A percentile compares a stretch with the other conserved stretches of the same genome.
These are phyloP conservation scores for Dicaeum eximium DNA, from an alignment of 2,113 vertebrate species.

Conservation along the genomic window DNA sequence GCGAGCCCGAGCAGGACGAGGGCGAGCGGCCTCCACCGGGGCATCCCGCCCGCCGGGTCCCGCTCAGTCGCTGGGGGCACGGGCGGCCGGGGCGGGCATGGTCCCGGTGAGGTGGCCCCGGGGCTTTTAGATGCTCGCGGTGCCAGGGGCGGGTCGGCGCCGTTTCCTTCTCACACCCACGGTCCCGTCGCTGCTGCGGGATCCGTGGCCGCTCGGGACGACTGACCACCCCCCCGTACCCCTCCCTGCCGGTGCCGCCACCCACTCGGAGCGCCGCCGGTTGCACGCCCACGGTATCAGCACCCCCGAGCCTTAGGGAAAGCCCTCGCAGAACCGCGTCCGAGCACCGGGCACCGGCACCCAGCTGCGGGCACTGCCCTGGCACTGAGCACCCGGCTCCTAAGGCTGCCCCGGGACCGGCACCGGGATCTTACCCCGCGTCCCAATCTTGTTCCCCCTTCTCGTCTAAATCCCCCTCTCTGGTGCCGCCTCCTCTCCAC, in stretches of 20 bases:
- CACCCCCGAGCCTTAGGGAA: neutral
- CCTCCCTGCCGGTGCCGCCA: neutral
- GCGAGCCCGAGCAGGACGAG: slow-evolving; percentile 71
- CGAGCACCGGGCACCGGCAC: neutral
- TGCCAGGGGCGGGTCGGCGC: neutral
- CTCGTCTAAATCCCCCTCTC: neutral
- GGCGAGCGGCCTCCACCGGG: slow-evolving; percentile 72
- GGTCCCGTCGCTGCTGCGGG: neutral
- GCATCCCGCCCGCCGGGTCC: slow-evolving; percentile 50
- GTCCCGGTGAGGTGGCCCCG: neutral
- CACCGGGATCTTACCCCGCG: neutral
- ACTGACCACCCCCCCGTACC: neutral
- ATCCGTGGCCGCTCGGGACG: neutral
- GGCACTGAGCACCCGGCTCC: neutral
- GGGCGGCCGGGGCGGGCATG: neutral
- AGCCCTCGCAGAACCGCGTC: neutral
- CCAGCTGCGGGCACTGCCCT: neutral
- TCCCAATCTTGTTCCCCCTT: too few relatives aligned
- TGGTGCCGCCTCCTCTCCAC: neutral
- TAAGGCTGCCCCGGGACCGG: neutral
- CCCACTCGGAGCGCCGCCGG: neutral
- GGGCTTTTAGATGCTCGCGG: neutral
- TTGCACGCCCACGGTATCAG: neutral
- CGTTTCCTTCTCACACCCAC: slow-evolving; percentile 26
- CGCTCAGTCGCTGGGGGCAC: neutral